Conservation (phyloP, 1,140 invertebrate species). For the Onthophagus taurus region DNA sequence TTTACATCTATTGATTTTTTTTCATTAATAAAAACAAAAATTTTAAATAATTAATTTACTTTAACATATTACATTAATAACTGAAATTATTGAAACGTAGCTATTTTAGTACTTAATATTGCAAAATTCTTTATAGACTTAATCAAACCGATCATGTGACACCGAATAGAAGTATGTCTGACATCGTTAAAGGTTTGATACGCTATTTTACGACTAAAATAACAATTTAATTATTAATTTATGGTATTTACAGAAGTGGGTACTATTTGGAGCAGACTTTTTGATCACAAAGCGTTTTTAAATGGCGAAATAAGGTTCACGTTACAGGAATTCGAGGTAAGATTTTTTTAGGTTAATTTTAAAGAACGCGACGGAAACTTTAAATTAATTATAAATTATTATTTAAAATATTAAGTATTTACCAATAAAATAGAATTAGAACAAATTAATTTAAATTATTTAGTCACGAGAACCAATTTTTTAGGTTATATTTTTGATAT, state of each 20-base stretch:
- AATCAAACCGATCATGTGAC: too few relatives aligned
- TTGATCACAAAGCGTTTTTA: slow-evolving; percentile 75
- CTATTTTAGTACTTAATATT: too few relatives aligned
- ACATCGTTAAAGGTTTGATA: slow-evolving; percentile 21
- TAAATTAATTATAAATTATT: too few relatives aligned
- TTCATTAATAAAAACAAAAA: not conserved
- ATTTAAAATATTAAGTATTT: too few relatives aligned
- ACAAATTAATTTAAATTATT: too few relatives aligned
- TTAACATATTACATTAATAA: too few relatives aligned
- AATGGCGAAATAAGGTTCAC: slow-evolving; percentile 76
- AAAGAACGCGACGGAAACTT: too few relatives aligned
- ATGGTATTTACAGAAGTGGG: slow-evolving; percentile 54
- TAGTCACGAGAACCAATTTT: not conserved
- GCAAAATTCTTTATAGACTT: too few relatives aligned
- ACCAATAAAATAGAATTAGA: too few relatives aligned
- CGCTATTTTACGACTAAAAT: slow-evolving; percentile 5
- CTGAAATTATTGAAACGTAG: too few relatives aligned
- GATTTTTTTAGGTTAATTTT: too few relatives aligned
- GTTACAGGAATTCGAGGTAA: slow-evolving; percentile 74
- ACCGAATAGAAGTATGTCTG: slow-evolving; percentile 18
- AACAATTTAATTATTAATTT: slow-evolving; percentile 9
- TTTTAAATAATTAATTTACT: not conserved
- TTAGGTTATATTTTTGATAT: not conserved
- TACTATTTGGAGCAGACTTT: slow-evolving; percentile 71
- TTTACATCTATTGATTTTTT: not conserved